Conservation (phyloP, 1,140 invertebrate genomes). For the Zaprionus vittiger region DNA sequence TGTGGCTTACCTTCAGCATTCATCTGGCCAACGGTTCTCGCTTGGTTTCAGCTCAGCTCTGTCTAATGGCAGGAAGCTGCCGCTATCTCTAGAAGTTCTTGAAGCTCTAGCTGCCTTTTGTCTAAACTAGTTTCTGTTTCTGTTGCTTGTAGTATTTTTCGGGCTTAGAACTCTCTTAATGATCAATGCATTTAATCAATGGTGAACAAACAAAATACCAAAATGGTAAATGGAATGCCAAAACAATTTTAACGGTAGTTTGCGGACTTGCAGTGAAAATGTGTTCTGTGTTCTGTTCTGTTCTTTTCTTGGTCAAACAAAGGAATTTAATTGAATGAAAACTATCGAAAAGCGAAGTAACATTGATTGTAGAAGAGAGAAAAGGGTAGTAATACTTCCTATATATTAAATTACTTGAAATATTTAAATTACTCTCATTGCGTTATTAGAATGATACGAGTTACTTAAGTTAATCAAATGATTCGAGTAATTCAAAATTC, state of each 20-base stretch:
- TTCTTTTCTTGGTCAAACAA: constrained; percentile 29
- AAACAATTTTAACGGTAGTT: constrained; percentile 71
- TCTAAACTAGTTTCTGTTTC: constrained; percentile 65
- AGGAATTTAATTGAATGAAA: constrained; percentile 42
- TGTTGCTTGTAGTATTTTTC: constrained; percentile 18
- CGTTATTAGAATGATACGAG: too few relatives aligned
- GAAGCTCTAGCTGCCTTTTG: constrained; percentile 47
- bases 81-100: constrained; percentile 26
- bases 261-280: constrained; percentile 59
- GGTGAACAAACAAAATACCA: constrained; percentile 40
- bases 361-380: neutral
- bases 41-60: neutral
- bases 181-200: constrained; percentile 79
- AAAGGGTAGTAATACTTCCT: neutral
- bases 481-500: too few relatives aligned
- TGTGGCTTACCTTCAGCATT: constrained; percentile 74
- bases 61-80: constrained; percentile 60
- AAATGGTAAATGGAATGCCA: constrained; percentile 51
- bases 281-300: neutral
- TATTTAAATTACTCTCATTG: too few relatives aligned
- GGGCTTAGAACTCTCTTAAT: constrained; percentile 50
- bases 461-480: too few relatives aligned
- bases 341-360: neutral
- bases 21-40: constrained; percentile 45
- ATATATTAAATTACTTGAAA: too few relatives aligned